Evolutionary conservation across 1,140 invertebrate genomes (phyloP).

Genomic region (Drosophila fuyamai): DNA sequence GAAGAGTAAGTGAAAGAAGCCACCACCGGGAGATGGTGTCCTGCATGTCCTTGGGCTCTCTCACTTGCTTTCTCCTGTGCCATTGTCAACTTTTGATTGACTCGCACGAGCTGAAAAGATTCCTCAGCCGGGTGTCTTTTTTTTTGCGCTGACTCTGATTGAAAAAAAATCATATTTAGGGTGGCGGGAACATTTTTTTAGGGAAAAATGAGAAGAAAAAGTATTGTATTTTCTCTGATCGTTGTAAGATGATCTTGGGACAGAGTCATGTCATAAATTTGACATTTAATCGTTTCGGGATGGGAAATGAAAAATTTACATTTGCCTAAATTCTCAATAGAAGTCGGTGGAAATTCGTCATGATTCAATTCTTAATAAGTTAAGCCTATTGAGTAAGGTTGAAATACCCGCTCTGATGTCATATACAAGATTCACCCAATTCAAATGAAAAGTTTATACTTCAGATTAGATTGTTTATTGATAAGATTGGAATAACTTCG

Average conservation of each 20-base stretch:
- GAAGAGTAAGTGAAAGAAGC: conserved; percentile 17
- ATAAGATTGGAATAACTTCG: conserved; percentile 12
- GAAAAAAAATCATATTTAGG: conserved; percentile 46
- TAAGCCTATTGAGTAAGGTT: conserved; percentile 19
- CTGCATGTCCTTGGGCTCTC: conserved; percentile 27
- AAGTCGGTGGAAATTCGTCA: background rate
- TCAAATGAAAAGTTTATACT: conserved; percentile 4
- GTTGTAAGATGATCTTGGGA: conserved; percentile 71
- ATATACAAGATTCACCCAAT: conserved; percentile 15
- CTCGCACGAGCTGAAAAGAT: conserved; percentile 51
- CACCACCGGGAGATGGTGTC: conserved; percentile 51
- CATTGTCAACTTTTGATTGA: conserved; percentile 76
- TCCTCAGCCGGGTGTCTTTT: conserved; percentile 59
- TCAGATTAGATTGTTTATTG: conserved; percentile 19
- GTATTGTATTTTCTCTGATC: conserved; percentile 31
- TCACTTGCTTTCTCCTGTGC: conserved; percentile 56
- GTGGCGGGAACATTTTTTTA: conserved; percentile 13
- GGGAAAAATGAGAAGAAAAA: conserved; percentile 31
- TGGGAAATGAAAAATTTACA: conserved; percentile 26
- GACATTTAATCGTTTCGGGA: conserved; percentile 71
- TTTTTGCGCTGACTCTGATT: conserved; percentile 51
- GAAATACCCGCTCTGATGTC: conserved; percentile 20
- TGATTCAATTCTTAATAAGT: conserved; percentile 6
- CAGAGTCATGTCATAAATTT: conserved; percentile 70
- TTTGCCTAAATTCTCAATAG: conserved; percentile 2